A percentile compares a stretch with the other conserved stretches of the same genome.
phyloP scores from a whole-genome alignment of 1,140 invertebrate species.

The Drosophila kikkawai region DNA sequence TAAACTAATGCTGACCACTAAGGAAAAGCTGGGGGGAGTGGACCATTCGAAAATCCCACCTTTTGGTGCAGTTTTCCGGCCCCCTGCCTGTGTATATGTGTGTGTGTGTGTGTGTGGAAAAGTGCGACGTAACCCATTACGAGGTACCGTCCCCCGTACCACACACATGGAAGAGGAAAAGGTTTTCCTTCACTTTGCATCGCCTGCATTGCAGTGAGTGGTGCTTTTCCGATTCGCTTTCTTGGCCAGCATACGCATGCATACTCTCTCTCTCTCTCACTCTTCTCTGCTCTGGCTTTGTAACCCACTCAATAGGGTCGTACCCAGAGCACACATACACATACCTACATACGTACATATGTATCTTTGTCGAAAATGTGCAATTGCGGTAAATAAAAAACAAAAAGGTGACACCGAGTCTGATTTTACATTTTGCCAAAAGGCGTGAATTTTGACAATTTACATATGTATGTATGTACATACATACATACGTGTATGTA shows the following conservation, averaged over 20 bases:
- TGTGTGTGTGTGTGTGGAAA: slow-evolving; percentile 11
- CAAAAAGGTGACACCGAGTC: background rate
- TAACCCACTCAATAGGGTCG: slow-evolving; percentile 15
- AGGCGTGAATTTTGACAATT: slow-evolving; percentile 9
- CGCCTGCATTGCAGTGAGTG: slow-evolving; percentile 21
- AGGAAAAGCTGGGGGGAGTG: background rate
- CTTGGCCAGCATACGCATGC: slow-evolving; percentile 22
- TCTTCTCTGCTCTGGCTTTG: background rate
- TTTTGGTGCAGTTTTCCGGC: slow-evolving; percentile 13
- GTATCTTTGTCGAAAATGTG: background rate
- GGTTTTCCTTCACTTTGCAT: slow-evolving; percentile 16
- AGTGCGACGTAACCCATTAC: slow-evolving; percentile 22
- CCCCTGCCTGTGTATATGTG: background rate
- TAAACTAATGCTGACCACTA: slow-evolving; percentile 9
- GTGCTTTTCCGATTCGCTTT: slow-evolving; percentile 17
- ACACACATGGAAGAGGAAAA: slow-evolving; percentile 10
- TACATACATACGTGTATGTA: background rate
- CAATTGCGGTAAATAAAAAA: slow-evolving; percentile 13
- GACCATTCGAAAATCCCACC: slow-evolving; percentile 2
- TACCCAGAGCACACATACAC: slow-evolving; percentile 7
- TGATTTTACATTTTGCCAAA: slow-evolving; percentile 1
- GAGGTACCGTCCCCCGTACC: slow-evolving; percentile 1
- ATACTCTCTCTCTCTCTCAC: background rate
- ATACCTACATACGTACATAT: background rate
- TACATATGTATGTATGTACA: too few species aligned